Percentiles rank a stretch among this genome's conserved stretches.
phyloP scores from a whole-genome alignment of 2,113 vertebrate species.

The Solenodon paradoxus region DNA sequence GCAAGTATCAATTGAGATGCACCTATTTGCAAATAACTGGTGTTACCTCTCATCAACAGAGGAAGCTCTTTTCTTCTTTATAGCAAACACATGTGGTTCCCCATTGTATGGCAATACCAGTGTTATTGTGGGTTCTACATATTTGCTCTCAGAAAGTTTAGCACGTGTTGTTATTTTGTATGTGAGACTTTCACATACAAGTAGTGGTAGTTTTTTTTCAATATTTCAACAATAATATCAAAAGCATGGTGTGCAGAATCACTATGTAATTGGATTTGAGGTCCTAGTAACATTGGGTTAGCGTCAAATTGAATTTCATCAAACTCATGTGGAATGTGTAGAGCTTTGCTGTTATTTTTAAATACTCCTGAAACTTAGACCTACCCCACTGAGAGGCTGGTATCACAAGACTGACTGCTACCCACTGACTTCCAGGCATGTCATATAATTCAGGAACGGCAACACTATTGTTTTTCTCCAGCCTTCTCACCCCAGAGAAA shows the following conservation, averaged over 20 bases:
- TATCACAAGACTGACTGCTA: background rate
- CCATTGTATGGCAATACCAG: background rate
- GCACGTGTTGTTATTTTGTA: background rate
- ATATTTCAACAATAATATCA: background rate
- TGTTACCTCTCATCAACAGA: background rate
- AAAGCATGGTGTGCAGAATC: background rate
- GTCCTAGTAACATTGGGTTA: conserved; percentile 25
- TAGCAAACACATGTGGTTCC: background rate
- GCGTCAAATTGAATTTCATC: conserved; percentile 4
- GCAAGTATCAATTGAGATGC: background rate
- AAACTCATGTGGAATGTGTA: background rate
- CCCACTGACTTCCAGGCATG: background rate
- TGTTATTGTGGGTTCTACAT: background rate
- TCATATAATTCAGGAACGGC: conserved; percentile 1
- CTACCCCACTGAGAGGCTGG: background rate
- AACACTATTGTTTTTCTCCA: conserved; percentile 21
- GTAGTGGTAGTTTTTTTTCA: background rate
- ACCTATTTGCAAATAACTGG: background rate
- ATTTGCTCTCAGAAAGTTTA: conserved; percentile 6
- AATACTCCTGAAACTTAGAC: conserved; percentile 39
- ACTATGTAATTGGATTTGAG: background rate
- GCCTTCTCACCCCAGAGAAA: conserved; percentile 30
- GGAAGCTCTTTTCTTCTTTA: conserved; percentile 24
- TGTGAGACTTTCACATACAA: background rate
- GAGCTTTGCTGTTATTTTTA: conserved; percentile 9